These are phyloP conservation scores for Cremastobaeus sp. DNA, from an alignment of 2,888 invertebrate genomes.

Conservation along the genomic window DNA sequence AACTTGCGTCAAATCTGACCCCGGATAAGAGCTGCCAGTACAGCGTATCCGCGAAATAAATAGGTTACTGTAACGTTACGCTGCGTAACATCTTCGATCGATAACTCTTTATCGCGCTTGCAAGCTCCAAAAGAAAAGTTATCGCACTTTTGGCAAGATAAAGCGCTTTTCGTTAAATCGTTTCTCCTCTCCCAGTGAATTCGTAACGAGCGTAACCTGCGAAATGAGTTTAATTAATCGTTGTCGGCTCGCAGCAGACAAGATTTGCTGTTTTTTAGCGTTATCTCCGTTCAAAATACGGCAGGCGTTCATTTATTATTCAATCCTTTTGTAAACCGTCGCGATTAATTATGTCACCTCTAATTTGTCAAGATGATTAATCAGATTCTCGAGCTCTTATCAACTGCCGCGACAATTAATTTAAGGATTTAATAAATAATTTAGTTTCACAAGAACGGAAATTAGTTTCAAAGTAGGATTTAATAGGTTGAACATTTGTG, in stretches of 20 bases:
- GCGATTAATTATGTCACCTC: slow-evolving; percentile 40
- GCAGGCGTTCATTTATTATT: slow-evolving; percentile 26
- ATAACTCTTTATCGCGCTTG: slow-evolving; percentile 27
- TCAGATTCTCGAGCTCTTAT: slow-evolving; percentile 10
- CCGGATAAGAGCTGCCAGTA: slow-evolving; percentile 7
- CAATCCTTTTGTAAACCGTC: slow-evolving; percentile 25
- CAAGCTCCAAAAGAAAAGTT: slow-evolving; percentile 30
- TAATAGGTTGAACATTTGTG: too few species aligned
- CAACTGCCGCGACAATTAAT: background rate
- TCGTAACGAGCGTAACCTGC: too few species aligned
- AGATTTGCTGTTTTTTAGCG: background rate
- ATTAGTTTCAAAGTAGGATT: too few species aligned
- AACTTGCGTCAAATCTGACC: too few species aligned
- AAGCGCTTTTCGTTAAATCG: slow-evolving; percentile 20
- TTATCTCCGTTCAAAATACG: slow-evolving; percentile 9
- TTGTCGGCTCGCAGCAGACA: slow-evolving; percentile 2
- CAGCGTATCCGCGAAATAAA: slow-evolving; percentile 14
- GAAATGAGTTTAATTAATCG: slow-evolving; percentile 43
- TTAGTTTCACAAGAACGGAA: too few species aligned
- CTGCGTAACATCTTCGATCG: slow-evolving; percentile 10
- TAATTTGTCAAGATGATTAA: slow-evolving; percentile 41
- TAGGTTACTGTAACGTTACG: slow-evolving; percentile 24
- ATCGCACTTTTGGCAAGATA: slow-evolving; percentile 39
- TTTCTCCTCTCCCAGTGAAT: too few species aligned
- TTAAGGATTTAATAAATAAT: too few species aligned